Percentiles rank a stretch among this genome's conserved stretches.
These are phyloP conservation scores for Leptinotarsa peninsularis DNA, from an alignment of 2,888 invertebrate species.

Conservation along the genomic window DNA sequence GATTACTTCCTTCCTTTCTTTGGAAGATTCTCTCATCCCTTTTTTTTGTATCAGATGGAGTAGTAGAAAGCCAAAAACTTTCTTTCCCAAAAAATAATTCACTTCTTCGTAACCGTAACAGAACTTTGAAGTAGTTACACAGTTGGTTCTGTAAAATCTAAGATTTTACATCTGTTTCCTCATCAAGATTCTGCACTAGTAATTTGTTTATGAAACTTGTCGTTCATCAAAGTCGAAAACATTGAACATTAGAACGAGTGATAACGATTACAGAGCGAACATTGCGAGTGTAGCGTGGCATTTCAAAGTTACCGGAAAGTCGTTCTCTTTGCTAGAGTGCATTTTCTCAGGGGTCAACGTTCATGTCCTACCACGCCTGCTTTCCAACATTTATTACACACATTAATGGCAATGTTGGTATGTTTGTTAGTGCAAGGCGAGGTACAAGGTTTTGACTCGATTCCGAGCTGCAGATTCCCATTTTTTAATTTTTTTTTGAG, in stretches of 20 bases:
- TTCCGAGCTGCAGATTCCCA: not conserved
- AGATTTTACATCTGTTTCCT: too few species aligned
- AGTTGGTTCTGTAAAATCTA: too few species aligned
- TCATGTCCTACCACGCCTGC: slow-evolving; percentile 22
- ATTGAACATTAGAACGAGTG: not conserved
- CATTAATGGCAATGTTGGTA: slow-evolving; percentile 5
- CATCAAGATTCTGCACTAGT: not conserved
- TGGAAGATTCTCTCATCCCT: too few species aligned
- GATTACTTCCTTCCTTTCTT: too few species aligned
- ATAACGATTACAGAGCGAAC: not conserved
- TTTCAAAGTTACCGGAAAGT: slow-evolving; percentile 22
- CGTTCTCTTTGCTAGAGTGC: slow-evolving; percentile 11
- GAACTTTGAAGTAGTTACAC: too few species aligned
- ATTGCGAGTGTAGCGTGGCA: not conserved
- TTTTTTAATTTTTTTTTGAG: too few species aligned
- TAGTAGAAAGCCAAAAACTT: too few species aligned
- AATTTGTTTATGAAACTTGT: not conserved
- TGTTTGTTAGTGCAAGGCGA: slow-evolving; percentile 2
- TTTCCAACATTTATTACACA: slow-evolving; percentile 12
- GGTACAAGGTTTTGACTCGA: not conserved
- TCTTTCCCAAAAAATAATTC: too few species aligned
- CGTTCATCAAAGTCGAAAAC: slow-evolving; percentile 7
- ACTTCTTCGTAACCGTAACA: too few species aligned
- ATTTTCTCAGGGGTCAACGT: slow-evolving; percentile 27
- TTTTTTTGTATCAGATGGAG: too few species aligned